These are phyloP conservation scores for Vicugna pacos DNA, from an alignment of 2,113 vertebrate species.

Conservation along the genomic window DNA sequence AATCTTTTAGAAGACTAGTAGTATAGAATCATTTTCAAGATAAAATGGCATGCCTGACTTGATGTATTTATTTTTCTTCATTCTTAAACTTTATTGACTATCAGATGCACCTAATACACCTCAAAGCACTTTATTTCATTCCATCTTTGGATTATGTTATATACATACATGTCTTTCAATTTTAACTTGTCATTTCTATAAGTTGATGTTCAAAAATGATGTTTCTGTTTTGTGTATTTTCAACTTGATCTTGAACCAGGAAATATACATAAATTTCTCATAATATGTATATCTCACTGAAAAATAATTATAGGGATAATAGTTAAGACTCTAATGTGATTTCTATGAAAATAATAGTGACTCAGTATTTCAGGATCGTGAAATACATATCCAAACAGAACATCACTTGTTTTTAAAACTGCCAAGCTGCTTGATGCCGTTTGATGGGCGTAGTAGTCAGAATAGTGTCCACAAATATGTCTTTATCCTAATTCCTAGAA, in stretches of 20 bases:
- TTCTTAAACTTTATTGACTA: neutral
- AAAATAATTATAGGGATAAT: neutral
- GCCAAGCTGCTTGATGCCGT: neutral
- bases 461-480: neutral
- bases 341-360: neutral
- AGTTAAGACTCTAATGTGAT: neutral
- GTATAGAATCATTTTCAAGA: neutral
- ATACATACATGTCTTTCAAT: neutral
- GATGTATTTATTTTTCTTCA: neutral
- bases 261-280: neutral
- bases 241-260: neutral
- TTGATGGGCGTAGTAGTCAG: neutral
- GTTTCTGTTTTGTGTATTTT: neutral
- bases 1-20: neutral
- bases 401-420: neutral
- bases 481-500: neutral
- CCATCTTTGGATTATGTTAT: neutral
- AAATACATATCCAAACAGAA: neutral
- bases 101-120: neutral
- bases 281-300: neutral
- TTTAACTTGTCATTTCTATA: neutral
- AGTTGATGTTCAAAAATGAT: neutral
- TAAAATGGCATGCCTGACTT: neutral
- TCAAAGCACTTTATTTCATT: neutral
- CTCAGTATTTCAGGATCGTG: neutral